These are phyloP conservation scores for Drosophila elegans DNA, from an alignment of 1,140 invertebrate species.

Conservation along the genomic window DNA sequence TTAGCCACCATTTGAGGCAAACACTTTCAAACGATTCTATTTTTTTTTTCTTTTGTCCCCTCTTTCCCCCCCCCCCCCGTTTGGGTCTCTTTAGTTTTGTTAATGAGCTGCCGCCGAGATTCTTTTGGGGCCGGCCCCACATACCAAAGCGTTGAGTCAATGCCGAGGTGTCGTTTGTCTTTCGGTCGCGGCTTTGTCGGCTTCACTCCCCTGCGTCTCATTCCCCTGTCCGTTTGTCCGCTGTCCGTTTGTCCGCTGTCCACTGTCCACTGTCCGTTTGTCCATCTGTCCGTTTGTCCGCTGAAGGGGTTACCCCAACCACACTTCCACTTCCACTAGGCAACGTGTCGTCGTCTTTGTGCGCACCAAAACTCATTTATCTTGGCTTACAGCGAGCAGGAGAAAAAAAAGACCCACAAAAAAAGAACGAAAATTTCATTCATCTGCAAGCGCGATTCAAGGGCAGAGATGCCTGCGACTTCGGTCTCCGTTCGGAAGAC, in stretches of 20 bases:
- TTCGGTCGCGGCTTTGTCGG: constrained; percentile 72
- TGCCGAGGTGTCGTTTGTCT: constrained; percentile 81
- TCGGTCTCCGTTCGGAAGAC: constrained; percentile 59
- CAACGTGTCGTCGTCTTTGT: constrained; percentile 82
- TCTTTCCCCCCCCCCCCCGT: not conserved
- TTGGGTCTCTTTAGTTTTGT: constrained; percentile 27
- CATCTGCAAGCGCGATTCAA: constrained; percentile 76
- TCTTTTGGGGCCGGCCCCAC: constrained; percentile 42
- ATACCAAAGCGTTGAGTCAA: constrained; percentile 82
- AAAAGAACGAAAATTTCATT: constrained; percentile 66
- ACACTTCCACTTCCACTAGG: constrained; percentile 8
- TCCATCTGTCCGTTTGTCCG: constrained; percentile 8
- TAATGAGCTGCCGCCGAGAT: constrained; percentile 65
- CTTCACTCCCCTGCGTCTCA: constrained; percentile 21
- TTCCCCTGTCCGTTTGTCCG: not conserved
- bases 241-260: constrained; percentile 11
- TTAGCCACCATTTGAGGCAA: not conserved
- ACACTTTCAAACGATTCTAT: constrained; percentile 30
- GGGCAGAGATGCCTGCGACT: constrained; percentile 60
- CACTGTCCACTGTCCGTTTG: not conserved
- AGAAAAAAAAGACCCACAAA: not conserved
- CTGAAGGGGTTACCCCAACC: constrained; percentile 7
- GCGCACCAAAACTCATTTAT: constrained; percentile 81
- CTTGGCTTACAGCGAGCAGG: constrained; percentile 70
- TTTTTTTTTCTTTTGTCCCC: not conserved